These are phyloP conservation scores for Idaea straminata DNA, from an alignment of 2,888 invertebrate genomes.

Conservation along the genomic window DNA sequence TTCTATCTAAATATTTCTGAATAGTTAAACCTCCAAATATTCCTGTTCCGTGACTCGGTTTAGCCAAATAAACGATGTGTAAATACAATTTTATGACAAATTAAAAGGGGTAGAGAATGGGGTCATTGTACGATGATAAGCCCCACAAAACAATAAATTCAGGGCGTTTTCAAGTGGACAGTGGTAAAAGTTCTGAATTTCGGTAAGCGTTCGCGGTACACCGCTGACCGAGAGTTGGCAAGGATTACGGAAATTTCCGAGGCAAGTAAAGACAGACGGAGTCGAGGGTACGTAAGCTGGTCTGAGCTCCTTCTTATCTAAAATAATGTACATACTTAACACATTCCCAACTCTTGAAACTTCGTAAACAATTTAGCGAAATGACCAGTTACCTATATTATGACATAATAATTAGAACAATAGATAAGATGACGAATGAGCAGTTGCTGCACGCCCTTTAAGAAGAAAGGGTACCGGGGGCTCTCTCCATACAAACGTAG, in stretches of 20 bases:
- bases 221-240: constrained; percentile 45
- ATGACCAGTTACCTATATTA: constrained; percentile 20
- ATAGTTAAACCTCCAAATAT: background rate
- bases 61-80: background rate
- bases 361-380: background rate
- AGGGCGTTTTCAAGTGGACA: constrained; percentile 41
- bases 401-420: constrained; percentile 22
- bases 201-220: constrained; percentile 49
- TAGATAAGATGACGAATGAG: constrained; percentile 18
- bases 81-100: constrained; percentile 12
- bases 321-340: background rate
- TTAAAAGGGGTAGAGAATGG: constrained; percentile 36
- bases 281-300: constrained; percentile 23
- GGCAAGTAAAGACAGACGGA: constrained; percentile 26
- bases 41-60: background rate
- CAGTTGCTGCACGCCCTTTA: constrained; percentile 39
- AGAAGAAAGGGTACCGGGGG: no score
- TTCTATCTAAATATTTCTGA: no score
- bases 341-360: background rate
- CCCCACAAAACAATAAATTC: constrained; percentile 43
- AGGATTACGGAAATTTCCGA: constrained; percentile 45
- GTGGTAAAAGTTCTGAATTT: constrained; percentile 49
- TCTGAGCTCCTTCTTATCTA: constrained; percentile 13
- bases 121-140: constrained; percentile 24
- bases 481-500: no score